phyloP scores from a whole-genome alignment of 2,797 vertebrate species.

The Varecia variegata region DNA sequence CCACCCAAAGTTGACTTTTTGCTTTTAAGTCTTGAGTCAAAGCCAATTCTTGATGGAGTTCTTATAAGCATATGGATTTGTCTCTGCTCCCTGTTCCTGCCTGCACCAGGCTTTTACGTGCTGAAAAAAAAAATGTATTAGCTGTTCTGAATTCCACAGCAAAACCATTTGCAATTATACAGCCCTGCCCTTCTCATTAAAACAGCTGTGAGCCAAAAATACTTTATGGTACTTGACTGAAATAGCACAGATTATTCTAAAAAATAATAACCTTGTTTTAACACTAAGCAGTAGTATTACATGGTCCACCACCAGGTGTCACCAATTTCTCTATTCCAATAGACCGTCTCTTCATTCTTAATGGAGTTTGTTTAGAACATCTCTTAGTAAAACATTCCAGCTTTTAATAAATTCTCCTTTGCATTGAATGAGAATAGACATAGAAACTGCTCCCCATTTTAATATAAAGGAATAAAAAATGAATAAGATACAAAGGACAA shows the following conservation, averaged over 20 bases:
- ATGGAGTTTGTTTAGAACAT: not conserved
- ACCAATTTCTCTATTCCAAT: slow-evolving; percentile 74
- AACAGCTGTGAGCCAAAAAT: slow-evolving; percentile 61
- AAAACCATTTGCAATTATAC: slow-evolving; percentile 28
- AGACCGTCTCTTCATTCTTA: not conserved
- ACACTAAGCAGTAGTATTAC: slow-evolving; percentile 7
- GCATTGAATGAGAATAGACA: not conserved
- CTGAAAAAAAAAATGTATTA: not conserved
- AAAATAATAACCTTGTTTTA: not conserved
- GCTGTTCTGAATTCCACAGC: slow-evolving; percentile 39
- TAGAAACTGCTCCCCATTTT: not conserved
- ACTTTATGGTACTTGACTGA: not conserved
- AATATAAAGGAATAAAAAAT: not conserved
- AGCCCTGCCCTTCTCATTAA: slow-evolving; percentile 50
- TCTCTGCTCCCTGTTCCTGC: not conserved
- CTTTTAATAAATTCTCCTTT: not conserved
- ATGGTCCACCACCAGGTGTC: slow-evolving; percentile 82
- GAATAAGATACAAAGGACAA: not conserved
- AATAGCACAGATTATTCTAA: slow-evolving; percentile 42
- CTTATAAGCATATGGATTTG: not conserved
- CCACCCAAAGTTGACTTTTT: not conserved
- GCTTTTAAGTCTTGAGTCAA: not conserved
- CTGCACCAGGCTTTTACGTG: not conserved
- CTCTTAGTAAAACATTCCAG: not conserved
- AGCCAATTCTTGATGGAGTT: not conserved